Base-by-base conservation (phyloP, 2,888 invertebrate genomes). In the Listrodromus nycthemerus region DNA sequence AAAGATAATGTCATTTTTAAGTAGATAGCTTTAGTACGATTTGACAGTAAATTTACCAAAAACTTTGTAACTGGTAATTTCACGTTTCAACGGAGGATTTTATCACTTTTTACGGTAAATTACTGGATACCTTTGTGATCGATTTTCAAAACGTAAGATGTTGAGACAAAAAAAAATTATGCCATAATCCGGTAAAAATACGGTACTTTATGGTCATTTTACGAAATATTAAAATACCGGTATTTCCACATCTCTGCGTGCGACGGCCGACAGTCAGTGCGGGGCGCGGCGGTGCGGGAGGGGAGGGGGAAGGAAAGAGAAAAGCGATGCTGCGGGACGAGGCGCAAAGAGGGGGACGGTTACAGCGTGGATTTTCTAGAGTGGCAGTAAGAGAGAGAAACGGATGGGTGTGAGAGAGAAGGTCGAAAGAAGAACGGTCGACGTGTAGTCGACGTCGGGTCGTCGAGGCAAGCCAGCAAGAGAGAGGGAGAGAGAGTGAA, bases 301-400 rank as follows among this genome's bases (percentile, higher is more conserved):
- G 76, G 30, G 74, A 67, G 78, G 82, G 82, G 67, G 52, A 74
- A 41, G 55, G 30, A 45, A 10, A 24, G 63, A 74, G 79, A 75
- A 85, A 82, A 78, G 79, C 80, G 82, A 37, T 63, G 69, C 37
- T 27, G 21, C 55, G 37, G 55, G 10, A 45, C n/a, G 52, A 37
- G 74, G 19, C 2, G 63, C 41, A 19, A 10, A 61, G 70, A 63
- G 77, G 67, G 77, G 71, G 80, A 69, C 58, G 67, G 69, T 50
- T 55, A 70, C 66, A 66, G 82, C 73, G 27, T 2, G 24, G 61
- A 27, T 7, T 61, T 27, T 27, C 30, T 61, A 63, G 33, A 30
- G 63, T 19, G 48, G 19, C 30, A 48, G 65, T 13, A 8, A 30
- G 63, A 37, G 69, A 50, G 67, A 24, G 45, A 5, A 19, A 50